Percentiles rank a stretch among this genome's conserved stretches.
phyloP scores from a whole-genome alignment of 2,888 invertebrate species.

The Bugulina stolonifera region DNA sequence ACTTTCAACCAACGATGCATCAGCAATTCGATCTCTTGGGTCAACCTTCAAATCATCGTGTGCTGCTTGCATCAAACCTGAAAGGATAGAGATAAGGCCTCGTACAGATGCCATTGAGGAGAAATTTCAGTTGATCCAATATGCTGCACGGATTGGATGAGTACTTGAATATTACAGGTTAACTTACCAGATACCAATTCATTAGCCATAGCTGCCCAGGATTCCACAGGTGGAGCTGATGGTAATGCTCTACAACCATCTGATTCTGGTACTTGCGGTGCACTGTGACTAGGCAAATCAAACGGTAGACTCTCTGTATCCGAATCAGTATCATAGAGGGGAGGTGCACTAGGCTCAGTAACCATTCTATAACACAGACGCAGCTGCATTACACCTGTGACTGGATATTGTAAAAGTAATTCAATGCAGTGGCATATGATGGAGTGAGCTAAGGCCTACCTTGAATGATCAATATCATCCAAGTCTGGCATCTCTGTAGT shows the following conservation, averaged over 20 bases:
- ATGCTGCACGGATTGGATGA: no score
- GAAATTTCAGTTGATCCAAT: no score
- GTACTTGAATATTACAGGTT: no score
- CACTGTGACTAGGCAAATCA: not conserved
- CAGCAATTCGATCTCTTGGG: slow-evolving; percentile 2
- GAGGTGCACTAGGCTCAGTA: not conserved
- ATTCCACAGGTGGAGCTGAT: not conserved
- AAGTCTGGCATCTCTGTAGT: not conserved
- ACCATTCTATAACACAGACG: no score
- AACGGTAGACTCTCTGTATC: slow-evolving; percentile 10
- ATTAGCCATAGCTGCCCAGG: not conserved
- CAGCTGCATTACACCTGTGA: no score
- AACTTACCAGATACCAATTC: not conserved
- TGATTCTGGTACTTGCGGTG: no score
- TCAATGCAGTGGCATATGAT: no score
- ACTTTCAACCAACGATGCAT: not conserved
- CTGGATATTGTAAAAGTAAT: no score
- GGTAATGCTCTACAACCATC: no score
- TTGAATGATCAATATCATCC: slow-evolving; percentile 1
- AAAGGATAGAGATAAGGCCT: no score
- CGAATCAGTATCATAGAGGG: not conserved
- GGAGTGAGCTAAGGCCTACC: not conserved
- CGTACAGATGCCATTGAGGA: no score
- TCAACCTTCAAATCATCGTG: not conserved
- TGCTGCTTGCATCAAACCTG: not conserved